phyloP scores from a whole-genome alignment of 2,888 invertebrate species.

The Mythimna pallens region DNA sequence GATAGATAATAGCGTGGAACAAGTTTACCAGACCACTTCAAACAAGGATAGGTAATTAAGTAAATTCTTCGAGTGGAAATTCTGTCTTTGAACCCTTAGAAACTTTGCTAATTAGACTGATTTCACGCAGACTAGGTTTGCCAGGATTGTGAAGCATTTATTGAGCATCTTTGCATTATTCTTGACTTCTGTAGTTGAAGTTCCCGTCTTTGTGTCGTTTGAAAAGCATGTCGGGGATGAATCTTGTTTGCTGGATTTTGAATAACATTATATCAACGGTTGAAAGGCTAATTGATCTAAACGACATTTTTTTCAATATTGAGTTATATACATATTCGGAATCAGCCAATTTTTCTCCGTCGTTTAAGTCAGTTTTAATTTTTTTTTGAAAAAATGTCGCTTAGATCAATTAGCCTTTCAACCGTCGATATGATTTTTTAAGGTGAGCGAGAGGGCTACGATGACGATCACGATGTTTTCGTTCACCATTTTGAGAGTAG shows the following conservation, averaged over 20 bases:
- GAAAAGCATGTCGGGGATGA: neutral
- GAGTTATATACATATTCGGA: too few relatives aligned
- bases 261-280: too few relatives aligned
- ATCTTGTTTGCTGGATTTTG: neutral
- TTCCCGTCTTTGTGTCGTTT: neutral
- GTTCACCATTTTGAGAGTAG: too few relatives aligned
- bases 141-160: slow-evolving; percentile 15
- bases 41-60: slow-evolving; percentile 37
- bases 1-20: slow-evolving; percentile 34
- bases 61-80: slow-evolving; percentile 37
- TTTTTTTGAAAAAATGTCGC: too few relatives aligned
- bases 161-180: slow-evolving; percentile 18
- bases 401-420: too few relatives aligned
- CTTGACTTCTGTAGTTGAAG: neutral
- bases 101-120: slow-evolving; percentile 57
- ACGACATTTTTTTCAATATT: too few relatives aligned
- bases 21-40: slow-evolving; percentile 37
- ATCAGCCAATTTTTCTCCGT: too few relatives aligned
- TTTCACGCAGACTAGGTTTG: slow-evolving; percentile 35
- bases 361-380: too few relatives aligned
- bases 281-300: too few relatives aligned
- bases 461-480: too few relatives aligned
- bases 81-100: slow-evolving; percentile 41
- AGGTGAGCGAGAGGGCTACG: too few relatives aligned
- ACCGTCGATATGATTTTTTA: too few relatives aligned